Percentiles rank a stretch among this genome's conserved stretches.
phyloP scores from a whole-genome alignment of 2,797 vertebrate species.

The Perdix hodgsoniae region DNA sequence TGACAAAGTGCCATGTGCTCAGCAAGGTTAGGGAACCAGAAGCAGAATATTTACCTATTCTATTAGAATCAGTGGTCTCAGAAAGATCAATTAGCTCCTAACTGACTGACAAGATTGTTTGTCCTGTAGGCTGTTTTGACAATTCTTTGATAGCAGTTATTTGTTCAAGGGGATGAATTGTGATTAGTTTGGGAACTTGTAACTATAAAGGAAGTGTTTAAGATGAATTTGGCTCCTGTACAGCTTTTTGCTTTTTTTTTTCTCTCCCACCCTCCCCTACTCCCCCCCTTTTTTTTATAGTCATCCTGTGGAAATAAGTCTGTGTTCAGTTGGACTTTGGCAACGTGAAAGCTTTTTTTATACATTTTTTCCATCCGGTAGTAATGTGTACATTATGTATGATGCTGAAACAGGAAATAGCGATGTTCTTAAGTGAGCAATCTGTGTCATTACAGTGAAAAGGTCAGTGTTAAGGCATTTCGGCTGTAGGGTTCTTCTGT shows the following conservation, averaged over 20 bases:
- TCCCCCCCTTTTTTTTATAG: neutral
- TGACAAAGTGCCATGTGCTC: neutral
- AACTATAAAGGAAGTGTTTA: conserved; percentile 57
- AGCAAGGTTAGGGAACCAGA: neutral
- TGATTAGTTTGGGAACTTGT: conserved; percentile 49
- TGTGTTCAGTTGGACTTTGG: conserved; percentile 58
- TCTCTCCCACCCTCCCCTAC: fast-evolving
- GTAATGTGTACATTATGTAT: conserved; percentile 31
- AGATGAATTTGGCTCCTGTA: conserved; percentile 25
- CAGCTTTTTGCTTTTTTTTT: neutral
- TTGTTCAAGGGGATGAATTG: conserved; percentile 43
- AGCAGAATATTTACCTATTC: conserved; percentile 15
- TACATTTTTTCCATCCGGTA: conserved; percentile 32
- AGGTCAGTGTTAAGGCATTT: neutral
- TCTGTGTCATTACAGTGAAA: conserved; percentile 34
- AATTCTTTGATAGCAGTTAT: neutral
- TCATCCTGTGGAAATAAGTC: conserved; percentile 76
- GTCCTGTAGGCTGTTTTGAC: neutral
- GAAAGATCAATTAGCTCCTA: conserved; percentile 34
- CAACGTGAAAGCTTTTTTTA: neutral
- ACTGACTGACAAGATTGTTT: conserved; percentile 18
- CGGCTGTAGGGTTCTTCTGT: neutral
- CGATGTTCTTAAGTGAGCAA: conserved; percentile 30
- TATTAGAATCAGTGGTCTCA: conserved; percentile 20
- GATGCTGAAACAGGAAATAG: conserved; percentile 25